Base-by-base conservation (phyloP, 2,113 vertebrate genomes). In the Mesocricetus auratus region DNA sequence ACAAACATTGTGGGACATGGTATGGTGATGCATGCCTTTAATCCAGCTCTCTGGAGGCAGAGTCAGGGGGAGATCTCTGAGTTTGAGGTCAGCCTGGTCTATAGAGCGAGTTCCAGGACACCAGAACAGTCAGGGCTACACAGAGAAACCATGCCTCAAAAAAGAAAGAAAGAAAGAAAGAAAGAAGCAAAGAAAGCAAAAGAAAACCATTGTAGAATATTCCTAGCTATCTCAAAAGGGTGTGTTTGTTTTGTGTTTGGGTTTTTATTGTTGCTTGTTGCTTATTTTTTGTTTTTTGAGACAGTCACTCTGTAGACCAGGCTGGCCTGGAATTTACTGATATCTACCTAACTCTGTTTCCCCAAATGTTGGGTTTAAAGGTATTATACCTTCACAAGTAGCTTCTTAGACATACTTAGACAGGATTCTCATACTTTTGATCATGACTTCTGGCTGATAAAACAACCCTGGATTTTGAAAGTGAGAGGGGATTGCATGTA, bases 391-490 rank as follows among this genome's bases (percentile, higher is more conserved):
- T 0, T 17, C 77, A 79, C 17, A 21, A 16, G 16, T 11, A 22
- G 50, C 50, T 58, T 56, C 31, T 53, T 79, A 36, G 92, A 94
- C 33, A 90, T 62, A 31, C 62, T 85, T 87, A 87, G 69, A 36
- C 64, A 24, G 69, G 56, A 91, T 91, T 97, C 75, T 91, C 92
- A 86, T 58, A 50, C 82, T 94, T 87, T 39, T 29, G 73, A 69
- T 29, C 89, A 86, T 58, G 77, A 82, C 68, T 91, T 86, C 50
- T 95, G 83, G 68, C 39, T 95, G 85, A 85, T 60, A 79, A 93
- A 81, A 69, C n/a, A 83, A 83, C 71, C 71, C 58, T 42, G 88
- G 36, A 94, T 92, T 93, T 85, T 69, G 74, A 87, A 89, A 96
- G 56, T 74, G 39, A 92, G 53, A 94, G 62, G 69, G 6, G 47